Evolutionary conservation across 2,888 invertebrate species (phyloP), one percentile per base, ranked within the genome.

Genomic region (Sphaerophoria taeniata): DNA sequence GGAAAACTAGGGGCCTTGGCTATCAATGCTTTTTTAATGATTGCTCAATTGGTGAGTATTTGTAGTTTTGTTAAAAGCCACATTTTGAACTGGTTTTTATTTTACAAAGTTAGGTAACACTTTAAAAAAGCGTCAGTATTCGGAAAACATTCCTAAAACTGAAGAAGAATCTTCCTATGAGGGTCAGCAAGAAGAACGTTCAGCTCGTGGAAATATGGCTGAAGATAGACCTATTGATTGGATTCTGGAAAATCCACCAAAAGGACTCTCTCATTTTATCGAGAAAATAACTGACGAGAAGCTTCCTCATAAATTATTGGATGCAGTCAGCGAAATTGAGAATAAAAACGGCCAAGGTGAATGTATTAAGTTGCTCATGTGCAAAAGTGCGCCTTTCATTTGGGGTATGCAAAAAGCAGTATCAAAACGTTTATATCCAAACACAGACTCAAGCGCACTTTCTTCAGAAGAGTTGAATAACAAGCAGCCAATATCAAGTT

Each of bases 1-100:
- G 94, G 94, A 74, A 96, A 96, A 92, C 93, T 97, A 81, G 95
- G 96, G 39, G 97, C 97, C 0, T 95, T 97, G 51, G 96, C 96
- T 12, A 94, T 97, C 14, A 97, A 97, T 90, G 96, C 96, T 24
- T 93, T 97, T 14, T 95, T 97, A 87, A 96, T 97, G 91, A 93
- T 97, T 14, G 97, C 97, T 0, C 96, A 97, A 92, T 93, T 97
- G 95, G 97, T 97, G 92, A 93, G 93, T 91, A 45, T 36, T 47
- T n/a, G 0, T 43, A 11, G 9, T 9, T 43, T 43, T 6, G 9
- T 39, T 39, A 9, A 9, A 43, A 12, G 12, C 6, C 9, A 43
- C 9, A 9, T 11, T 43, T 7, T 9, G 43, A 11, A 9, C 9
- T 9, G 12, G 4, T 56, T 45, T 31, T 6, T 69, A 45, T 53